A percentile compares a stretch with the other conserved stretches of the same genome.
These are phyloP conservation scores for Spodoptera littoralis DNA, from an alignment of 2,888 invertebrate genomes.

Conservation along the genomic window DNA sequence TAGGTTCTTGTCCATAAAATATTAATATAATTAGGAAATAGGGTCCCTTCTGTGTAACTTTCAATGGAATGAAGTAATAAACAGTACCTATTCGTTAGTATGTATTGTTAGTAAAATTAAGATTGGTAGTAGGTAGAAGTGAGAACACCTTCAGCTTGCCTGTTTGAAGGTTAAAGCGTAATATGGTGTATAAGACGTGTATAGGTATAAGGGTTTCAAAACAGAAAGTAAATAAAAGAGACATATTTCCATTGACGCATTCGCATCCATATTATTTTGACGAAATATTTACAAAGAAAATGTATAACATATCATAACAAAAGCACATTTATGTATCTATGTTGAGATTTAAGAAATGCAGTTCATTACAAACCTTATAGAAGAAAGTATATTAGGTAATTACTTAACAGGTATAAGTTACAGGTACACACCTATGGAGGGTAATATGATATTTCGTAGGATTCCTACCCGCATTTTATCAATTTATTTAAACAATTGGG, in stretches of 20 bases:
- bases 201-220: neutral
- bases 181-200: too few relatives aligned
- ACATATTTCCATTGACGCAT: conserved; percentile 74
- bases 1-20: too few relatives aligned
- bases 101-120: too few relatives aligned
- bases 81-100: too few relatives aligned
- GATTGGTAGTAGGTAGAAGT: too few relatives aligned
- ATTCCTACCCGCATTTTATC: conserved; percentile 15
- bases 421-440: conserved; percentile 48
- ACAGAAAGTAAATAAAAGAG: conserved; percentile 57
- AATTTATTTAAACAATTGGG: neutral
- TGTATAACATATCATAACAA: conserved; percentile 81
- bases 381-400: conserved; percentile 42
- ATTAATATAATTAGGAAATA: too few relatives aligned
- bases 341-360: conserved; percentile 81
- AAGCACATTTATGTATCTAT: conserved; percentile 80
- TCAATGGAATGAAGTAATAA: too few relatives aligned
- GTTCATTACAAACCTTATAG: conserved; percentile 61
- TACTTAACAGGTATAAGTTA: conserved; percentile 41
- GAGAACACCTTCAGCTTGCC: too few relatives aligned
- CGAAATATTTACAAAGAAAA: conserved; percentile 86
- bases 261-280: conserved; percentile 80
- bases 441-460: conserved; percentile 16
- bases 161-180: too few relatives aligned
- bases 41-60: too few relatives aligned